Evolutionary conservation across 2,888 invertebrate genomes (phyloP).

Genomic region (Belgica antarctica): DNA sequence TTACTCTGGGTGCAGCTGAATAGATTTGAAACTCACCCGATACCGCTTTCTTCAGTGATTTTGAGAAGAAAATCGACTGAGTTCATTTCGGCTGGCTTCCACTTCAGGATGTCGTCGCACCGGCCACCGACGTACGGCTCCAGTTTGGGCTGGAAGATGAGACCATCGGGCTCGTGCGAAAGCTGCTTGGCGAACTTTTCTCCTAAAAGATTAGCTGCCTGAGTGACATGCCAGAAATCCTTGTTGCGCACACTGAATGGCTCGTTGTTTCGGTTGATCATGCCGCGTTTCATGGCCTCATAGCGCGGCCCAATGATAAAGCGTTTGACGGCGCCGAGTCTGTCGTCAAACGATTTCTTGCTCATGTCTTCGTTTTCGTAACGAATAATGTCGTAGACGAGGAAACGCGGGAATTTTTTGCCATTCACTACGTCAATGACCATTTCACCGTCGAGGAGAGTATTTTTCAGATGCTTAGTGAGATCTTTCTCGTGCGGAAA

Average conservation of each 20-base stretch:
- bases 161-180: conserved; percentile 93
- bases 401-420: conserved; percentile 76
- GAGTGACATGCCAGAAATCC: conserved; percentile 83
- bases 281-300: conserved; percentile 72
- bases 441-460: conserved; percentile 95
- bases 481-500: conserved; percentile 77
- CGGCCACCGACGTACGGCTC: conserved; percentile 83
- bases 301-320: conserved; percentile 68
- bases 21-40: conserved; percentile 61
- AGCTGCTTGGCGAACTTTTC: conserved; percentile 83
- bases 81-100: conserved; percentile 94
- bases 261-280: conserved; percentile 72
- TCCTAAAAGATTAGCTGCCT: conserved; percentile 68
- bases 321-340: conserved; percentile 73
- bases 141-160: conserved; percentile 92
- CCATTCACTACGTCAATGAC: conserved; percentile 83
- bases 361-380: conserved; percentile 78
- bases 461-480: conserved; percentile 69
- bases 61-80: conserved; percentile 93
- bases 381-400: conserved; percentile 91
- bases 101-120: conserved; percentile 85
- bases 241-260: conserved; percentile 90
- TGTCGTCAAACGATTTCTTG: conserved; percentile 71
- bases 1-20: too few relatives aligned
- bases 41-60: conserved; percentile 69